Percentiles rank a stretch among this genome's conserved stretches.
Conservation (phyloP, 2,797 vertebrate genomes). For the Acanthiza pusilla region DNA sequence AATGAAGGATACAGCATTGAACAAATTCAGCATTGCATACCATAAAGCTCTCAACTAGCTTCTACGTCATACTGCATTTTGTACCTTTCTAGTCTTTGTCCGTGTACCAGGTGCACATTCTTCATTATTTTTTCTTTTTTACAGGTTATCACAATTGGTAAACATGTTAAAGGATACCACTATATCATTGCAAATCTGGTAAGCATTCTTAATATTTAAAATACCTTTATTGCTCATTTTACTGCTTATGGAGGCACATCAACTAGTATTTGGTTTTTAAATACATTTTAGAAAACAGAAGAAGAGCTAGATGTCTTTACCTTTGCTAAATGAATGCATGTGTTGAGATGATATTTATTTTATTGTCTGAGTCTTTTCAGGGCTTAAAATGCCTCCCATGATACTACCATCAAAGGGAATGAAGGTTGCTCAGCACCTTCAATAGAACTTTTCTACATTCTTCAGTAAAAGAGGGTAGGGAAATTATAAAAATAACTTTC, state of each 20-base stretch:
- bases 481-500: neutral
- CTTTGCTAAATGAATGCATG: neutral
- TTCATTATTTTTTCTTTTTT: slow-evolving; percentile 38
- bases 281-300: neutral
- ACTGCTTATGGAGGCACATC: neutral
- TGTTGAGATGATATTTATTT: neutral
- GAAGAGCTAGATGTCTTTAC: neutral
- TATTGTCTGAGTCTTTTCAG: neutral
- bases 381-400: neutral
- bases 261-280: neutral
- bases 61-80: neutral
- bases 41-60: neutral
- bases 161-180: slow-evolving; percentile 98
- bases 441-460: neutral
- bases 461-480: neutral
- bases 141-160: slow-evolving; percentile 97
- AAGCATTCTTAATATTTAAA: slow-evolving; percentile 65
- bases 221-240: neutral
- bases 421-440: neutral
- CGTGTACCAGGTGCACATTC: neutral
- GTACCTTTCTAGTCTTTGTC: neutral
- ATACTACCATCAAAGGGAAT: neutral
- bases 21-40: neutral
- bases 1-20: neutral
- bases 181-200: slow-evolving; percentile 99